Conservation (phyloP, 2,113 vertebrate genomes). For the Mohoua ochrocephala region DNA sequence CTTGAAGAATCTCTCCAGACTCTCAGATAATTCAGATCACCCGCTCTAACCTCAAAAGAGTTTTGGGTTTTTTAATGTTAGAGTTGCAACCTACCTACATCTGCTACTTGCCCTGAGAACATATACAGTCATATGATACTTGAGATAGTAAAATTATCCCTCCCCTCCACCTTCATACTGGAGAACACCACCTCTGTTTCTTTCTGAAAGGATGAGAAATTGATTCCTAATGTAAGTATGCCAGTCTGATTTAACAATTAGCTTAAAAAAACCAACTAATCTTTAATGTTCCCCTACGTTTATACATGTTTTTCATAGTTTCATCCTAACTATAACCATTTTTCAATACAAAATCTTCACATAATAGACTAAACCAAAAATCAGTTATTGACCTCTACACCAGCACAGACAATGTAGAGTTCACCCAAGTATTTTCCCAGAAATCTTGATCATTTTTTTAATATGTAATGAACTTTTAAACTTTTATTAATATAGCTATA, state of each 20-base stretch:
- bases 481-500: background rate
- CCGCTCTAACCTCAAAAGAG: fast-evolving
- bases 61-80: background rate
- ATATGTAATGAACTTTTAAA: background rate
- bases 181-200: background rate
- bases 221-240: background rate
- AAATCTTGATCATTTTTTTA: background rate
- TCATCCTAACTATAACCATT: background rate
- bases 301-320: background rate
- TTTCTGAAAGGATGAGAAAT: background rate
- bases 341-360: background rate
- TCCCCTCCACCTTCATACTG: background rate
- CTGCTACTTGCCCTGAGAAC: background rate
- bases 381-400: background rate
- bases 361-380: background rate
- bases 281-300: background rate
- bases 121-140: background rate
- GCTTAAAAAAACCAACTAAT: background rate
- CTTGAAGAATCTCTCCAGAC: background rate
- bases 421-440: background rate
- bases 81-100: background rate
- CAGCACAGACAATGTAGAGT: background rate
- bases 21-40: background rate
- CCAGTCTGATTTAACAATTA: background rate
- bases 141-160: background rate